phyloP scores from a whole-genome alignment of 2,113 vertebrate genomes.

The Stegastes partitus region DNA sequence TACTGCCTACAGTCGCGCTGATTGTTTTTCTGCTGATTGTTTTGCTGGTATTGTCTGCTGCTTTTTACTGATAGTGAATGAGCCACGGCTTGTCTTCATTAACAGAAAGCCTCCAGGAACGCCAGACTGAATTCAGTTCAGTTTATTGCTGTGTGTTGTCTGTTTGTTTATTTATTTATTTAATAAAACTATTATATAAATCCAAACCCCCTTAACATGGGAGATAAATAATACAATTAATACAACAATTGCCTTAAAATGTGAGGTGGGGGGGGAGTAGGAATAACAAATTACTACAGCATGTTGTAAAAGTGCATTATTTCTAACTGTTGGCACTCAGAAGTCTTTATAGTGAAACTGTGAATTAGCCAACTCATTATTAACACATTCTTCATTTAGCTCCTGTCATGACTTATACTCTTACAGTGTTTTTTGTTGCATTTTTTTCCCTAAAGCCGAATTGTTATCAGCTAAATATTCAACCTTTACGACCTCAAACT shows the following conservation, averaged over 20 bases:
- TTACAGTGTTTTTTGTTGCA: too few species aligned
- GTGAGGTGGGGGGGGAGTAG: too few species aligned
- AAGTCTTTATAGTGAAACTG: too few species aligned
- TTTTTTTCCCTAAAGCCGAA: too few species aligned
- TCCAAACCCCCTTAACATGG: neutral
- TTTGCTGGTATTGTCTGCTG: neutral
- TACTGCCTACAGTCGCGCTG: neutral
- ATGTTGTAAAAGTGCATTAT: too few species aligned
- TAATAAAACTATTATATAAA: neutral
- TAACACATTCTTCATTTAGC: too few species aligned
- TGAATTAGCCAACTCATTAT: too few species aligned
- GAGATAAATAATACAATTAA: neutral
- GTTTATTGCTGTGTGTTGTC: neutral
- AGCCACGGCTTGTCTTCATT: slow-evolving; percentile 9
- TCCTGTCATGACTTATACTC: too few species aligned
- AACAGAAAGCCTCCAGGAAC: slow-evolving; percentile 16
- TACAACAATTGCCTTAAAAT: neutral
- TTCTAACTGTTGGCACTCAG: too few species aligned
- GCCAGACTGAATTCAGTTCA: neutral
- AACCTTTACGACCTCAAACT: too few species aligned
- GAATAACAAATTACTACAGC: too few species aligned
- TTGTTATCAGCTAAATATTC: too few species aligned
- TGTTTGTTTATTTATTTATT: neutral
- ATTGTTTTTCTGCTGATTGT: slow-evolving; percentile 10
- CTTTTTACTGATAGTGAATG: slow-evolving; percentile 3